Base-by-base conservation (phyloP, 2,888 invertebrate genomes). In the Synergus umbraculus region DNA sequence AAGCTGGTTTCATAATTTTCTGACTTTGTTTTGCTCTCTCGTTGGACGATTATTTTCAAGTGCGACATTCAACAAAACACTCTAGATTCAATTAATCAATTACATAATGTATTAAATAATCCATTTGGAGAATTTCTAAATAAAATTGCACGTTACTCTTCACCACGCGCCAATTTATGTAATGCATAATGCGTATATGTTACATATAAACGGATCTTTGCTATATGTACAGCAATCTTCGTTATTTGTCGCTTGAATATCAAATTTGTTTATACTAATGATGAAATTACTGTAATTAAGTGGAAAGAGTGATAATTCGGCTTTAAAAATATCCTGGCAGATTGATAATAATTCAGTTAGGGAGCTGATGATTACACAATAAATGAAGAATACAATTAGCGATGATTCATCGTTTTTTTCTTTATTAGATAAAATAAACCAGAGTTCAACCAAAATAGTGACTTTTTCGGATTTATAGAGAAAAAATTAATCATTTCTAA, bases 101-200 rank as follows among this genome's bases (percentile, higher is more conserved):
- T 67, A 15, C 22, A 29, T 49, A 69, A 69, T 7, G 13, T 7
- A 69, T 69, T 15, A 69, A 15, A 46, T 29, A 49, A 69, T 69
- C 13, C 46, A 69, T 49, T 69, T 46, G 46, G 3, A 22, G 15
- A 46, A 29, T 46, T 69, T 46, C 46, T 8, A 15, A 69, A 43
- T 69, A 1, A 69, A 69, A 69, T 69, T 29, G 46, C n/a, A 49
- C 46, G 22, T 69, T 69, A 69, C 46, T 46, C 67, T 69, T 15
- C 46, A 69, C 67, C 67, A 49, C 67, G 46, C 29, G 1, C 49
- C 46, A 46, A 69, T 69, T 69, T 69, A 29, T 29, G 29, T 29
- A 29, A 29, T 29, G 29, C 29, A 29, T 29, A 29, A 18, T 18
- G 10, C 10, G 67, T 69, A 54, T n/a, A n/a, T 54, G 29, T 29